phyloP scores from a whole-genome alignment of 2,797 vertebrate species.

The Ceyx erithaca region DNA sequence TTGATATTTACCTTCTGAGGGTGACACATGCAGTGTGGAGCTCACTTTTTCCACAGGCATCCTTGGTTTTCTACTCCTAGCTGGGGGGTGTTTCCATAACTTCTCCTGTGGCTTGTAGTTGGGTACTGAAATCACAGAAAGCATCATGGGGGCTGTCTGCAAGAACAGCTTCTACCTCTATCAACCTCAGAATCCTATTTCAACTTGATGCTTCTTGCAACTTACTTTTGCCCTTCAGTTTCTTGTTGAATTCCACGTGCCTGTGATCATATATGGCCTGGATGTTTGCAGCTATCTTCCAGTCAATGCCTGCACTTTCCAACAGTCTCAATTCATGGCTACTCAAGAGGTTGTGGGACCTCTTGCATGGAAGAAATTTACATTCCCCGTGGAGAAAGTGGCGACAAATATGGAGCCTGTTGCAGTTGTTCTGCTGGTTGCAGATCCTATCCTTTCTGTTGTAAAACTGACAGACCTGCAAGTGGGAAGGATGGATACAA shows the following conservation, averaged over 20 bases:
- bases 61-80: accelerated
- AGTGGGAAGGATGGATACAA: background rate
- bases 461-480: slow-evolving; percentile 86
- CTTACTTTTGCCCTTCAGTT: slow-evolving; percentile 44
- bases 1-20: background rate
- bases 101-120: background rate
- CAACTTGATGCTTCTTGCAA: background rate
- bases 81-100: accelerated
- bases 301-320: slow-evolving; percentile 71
- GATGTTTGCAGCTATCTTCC: slow-evolving; percentile 68
- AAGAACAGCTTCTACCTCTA: background rate
- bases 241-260: slow-evolving; percentile 18
- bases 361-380: slow-evolving; percentile 79
- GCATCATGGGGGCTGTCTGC: background rate
- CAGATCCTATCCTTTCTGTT: slow-evolving; percentile 84
- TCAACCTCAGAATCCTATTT: background rate
- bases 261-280: slow-evolving; percentile 69
- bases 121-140: background rate
- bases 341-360: slow-evolving; percentile 79
- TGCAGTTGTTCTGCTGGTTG: slow-evolving; percentile 77
- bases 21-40: too few relatives aligned
- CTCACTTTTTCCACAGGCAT: accelerated
- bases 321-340: slow-evolving; percentile 54
- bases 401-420: slow-evolving; percentile 88
- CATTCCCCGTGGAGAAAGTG: slow-evolving; percentile 84